These are phyloP conservation scores for Crypturellus undulatus DNA, from an alignment of 2,113 vertebrate species.

Conservation along the genomic window DNA sequence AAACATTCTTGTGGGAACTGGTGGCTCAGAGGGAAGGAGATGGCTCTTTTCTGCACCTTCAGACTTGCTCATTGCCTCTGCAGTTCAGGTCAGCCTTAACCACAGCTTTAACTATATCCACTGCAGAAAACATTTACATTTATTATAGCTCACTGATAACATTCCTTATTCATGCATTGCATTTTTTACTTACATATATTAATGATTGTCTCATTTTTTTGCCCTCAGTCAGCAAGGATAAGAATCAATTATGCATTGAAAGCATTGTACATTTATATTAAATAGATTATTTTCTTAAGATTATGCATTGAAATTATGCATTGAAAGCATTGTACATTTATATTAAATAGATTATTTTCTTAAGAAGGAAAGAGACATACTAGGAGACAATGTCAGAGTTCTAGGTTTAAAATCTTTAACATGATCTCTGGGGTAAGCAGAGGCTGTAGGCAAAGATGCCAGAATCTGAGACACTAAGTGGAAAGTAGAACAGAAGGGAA, in stretches of 20 bases:
- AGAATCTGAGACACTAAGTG: neutral
- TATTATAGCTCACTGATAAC: neutral
- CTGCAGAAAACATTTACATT: neutral
- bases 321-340: neutral
- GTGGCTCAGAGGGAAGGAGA: neutral
- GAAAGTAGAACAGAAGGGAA: neutral
- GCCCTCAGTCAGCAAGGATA: neutral
- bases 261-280: too few species aligned
- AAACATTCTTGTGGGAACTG: rapidly evolving
- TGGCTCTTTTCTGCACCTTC: neutral
- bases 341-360: neutral
- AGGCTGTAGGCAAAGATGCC: neutral
- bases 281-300: neutral
- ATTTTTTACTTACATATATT: neutral
- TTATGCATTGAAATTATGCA: neutral
- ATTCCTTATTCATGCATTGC: neutral
- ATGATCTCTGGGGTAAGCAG: neutral
- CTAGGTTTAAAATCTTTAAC: neutral
- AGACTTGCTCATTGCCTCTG: rapidly evolving
- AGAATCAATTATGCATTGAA: neutral
- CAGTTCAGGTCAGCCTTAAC: neutral
- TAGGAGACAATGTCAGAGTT: neutral
- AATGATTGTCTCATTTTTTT: neutral
- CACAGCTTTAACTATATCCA: neutral
- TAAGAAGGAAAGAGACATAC: neutral